These are phyloP conservation scores for Neocloeon triangulifer DNA, from an alignment of 1,140 invertebrate species.

Conservation along the genomic window DNA sequence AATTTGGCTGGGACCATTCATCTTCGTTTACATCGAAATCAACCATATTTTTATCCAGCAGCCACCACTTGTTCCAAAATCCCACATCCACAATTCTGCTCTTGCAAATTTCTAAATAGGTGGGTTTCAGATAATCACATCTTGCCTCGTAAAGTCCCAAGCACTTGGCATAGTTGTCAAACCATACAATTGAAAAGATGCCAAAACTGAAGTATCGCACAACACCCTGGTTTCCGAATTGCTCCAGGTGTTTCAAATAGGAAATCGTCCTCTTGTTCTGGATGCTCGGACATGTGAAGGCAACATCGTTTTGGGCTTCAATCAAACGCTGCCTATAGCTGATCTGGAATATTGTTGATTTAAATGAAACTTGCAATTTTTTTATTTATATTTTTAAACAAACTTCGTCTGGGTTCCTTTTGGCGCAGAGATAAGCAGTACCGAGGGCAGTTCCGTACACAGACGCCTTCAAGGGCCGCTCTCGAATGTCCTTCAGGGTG, in stretches of 20 bases:
- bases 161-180: slow-evolving; percentile 35
- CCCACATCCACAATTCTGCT: slow-evolving; percentile 56
- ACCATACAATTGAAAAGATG: slow-evolving; percentile 49
- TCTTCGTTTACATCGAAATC: slow-evolving; percentile 53
- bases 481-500: slow-evolving; percentile 26
- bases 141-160: slow-evolving; percentile 43
- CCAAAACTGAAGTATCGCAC: slow-evolving; percentile 40
- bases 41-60: slow-evolving; percentile 39
- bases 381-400: too few relatives aligned
- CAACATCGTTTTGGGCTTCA: slow-evolving; percentile 30
- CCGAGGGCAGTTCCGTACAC: too few relatives aligned
- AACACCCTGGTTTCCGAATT: slow-evolving; percentile 36
- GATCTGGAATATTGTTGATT: too few relatives aligned
- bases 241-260: slow-evolving; percentile 35
- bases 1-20: too few relatives aligned
- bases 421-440: slow-evolving; percentile 18
- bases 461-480: slow-evolving; percentile 26
- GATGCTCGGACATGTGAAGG: slow-evolving; percentile 34
- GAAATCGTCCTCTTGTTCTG: slow-evolving; percentile 38
- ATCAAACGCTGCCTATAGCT: slow-evolving; percentile 28
- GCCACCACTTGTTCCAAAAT: slow-evolving; percentile 48
- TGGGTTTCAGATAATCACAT: slow-evolving; percentile 43
- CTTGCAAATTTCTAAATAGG: slow-evolving; percentile 29
- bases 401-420: slow-evolving; percentile 38
- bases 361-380: too few relatives aligned